A percentile compares a stretch with the other conserved stretches of the same genome.
These are phyloP conservation scores for Myanophis thanlyinensis DNA, from an alignment of 2,113 vertebrate species.

Conservation along the genomic window DNA sequence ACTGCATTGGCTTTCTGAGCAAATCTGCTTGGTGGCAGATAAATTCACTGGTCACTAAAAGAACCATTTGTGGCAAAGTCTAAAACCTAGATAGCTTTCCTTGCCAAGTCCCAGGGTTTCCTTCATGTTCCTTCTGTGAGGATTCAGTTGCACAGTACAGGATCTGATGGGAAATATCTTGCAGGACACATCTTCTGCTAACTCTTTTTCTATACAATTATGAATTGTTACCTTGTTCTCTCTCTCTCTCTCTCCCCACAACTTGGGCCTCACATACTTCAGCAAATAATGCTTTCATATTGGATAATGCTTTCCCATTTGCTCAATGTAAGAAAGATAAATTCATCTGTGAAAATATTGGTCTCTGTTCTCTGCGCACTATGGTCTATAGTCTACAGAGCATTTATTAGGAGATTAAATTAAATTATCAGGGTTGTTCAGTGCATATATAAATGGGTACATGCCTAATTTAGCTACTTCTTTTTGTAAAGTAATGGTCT, in stretches of 20 bases:
- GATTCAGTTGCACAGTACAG: neutral
- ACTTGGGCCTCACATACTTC: neutral
- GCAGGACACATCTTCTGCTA: neutral
- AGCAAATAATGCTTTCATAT: neutral
- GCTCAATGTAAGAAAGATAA: neutral
- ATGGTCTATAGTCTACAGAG: neutral
- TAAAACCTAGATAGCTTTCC: neutral
- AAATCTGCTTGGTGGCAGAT: neutral
- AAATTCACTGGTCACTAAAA: neutral
- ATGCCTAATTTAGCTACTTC: neutral
- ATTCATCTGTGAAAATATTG: neutral
- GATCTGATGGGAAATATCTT: neutral
- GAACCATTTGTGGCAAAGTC: neutral
- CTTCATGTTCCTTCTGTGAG: neutral
- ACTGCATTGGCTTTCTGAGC: neutral
- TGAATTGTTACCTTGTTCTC: neutral
- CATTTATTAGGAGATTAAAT: neutral
- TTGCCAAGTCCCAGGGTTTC: neutral
- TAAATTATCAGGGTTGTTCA: neutral
- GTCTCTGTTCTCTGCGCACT: neutral
- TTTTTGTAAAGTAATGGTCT: conserved; percentile 1
- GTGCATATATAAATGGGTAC: neutral
- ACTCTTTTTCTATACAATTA: neutral
- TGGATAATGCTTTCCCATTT: neutral
- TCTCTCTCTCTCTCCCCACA: rapidly evolving